Evolutionary conservation across 1,140 invertebrate species (phyloP).

Genomic region (Sinonovacula constricta): DNA sequence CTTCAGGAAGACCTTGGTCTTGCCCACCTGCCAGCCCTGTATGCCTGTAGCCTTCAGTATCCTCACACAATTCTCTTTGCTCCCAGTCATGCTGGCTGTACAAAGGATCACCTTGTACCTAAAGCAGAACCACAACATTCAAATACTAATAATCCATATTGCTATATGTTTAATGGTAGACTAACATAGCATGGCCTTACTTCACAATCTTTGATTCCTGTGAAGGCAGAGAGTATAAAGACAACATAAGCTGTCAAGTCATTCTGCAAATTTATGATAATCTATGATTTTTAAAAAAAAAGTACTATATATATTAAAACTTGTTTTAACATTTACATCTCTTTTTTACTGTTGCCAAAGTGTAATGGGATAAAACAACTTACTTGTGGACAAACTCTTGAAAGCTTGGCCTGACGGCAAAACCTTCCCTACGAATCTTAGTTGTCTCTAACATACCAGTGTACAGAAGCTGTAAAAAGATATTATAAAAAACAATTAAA

Average conservation of each 20-base stretch:
- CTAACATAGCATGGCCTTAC: too few relatives aligned
- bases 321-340: too few relatives aligned
- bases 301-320: too few relatives aligned
- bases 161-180: too few relatives aligned
- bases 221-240: too few relatives aligned
- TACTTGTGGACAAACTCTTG: slow-evolving; percentile 77
- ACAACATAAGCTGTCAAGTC: too few relatives aligned
- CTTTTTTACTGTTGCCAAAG: too few relatives aligned
- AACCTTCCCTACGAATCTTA: slow-evolving; percentile 77
- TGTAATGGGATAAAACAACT: slow-evolving; percentile 52
- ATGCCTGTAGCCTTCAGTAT: slow-evolving; percentile 87
- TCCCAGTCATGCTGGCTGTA: slow-evolving; percentile 82
- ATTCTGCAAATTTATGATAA: too few relatives aligned
- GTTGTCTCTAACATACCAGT: slow-evolving; percentile 79
- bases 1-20: slow-evolving; percentile 87
- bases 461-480: slow-evolving; percentile 84
- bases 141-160: too few relatives aligned
- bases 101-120: slow-evolving; percentile 74
- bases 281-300: too few relatives aligned
- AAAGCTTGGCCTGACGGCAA: slow-evolving; percentile 76
- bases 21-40: slow-evolving; percentile 90
- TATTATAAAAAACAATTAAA: too few relatives aligned
- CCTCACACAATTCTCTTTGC: slow-evolving; percentile 86
- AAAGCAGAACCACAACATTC: slow-evolving; percentile 2
- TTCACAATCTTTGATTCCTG: too few relatives aligned